Conservation (phyloP, 2,113 vertebrate species). For the Bucco capensis region DNA sequence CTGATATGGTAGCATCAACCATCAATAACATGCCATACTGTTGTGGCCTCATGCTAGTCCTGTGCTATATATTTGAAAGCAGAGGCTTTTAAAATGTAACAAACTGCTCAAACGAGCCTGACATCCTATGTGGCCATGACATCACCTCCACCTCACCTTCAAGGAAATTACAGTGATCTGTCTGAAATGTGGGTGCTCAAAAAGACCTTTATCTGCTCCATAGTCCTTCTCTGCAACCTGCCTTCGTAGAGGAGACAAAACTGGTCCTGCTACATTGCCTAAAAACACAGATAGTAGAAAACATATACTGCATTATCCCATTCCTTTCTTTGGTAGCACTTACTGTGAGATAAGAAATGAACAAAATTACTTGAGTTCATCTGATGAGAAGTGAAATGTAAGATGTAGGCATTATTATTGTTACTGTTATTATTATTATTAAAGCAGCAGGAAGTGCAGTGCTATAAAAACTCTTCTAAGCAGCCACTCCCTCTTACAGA, state of each 20-base stretch:
- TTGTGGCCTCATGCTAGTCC: neutral
- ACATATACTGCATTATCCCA: neutral
- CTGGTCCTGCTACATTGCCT: neutral
- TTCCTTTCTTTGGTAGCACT: neutral
- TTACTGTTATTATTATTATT: conserved; percentile 16
- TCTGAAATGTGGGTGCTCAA: neutral
- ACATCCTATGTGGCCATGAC: neutral
- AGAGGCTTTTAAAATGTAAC: neutral
- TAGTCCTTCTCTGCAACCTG: neutral
- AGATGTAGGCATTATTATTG: neutral
- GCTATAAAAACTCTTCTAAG: conserved; percentile 26
- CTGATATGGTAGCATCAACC: neutral
- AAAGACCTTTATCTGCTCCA: neutral
- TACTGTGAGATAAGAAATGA: conserved; percentile 3
- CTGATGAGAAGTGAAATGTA: conserved; percentile 14
- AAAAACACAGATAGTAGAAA: neutral
- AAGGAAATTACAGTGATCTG: neutral
- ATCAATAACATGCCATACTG: neutral
- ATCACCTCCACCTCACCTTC: neutral
- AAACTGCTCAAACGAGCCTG: neutral
- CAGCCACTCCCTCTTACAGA: conserved; percentile 2
- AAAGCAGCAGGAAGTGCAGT: conserved; percentile 13
- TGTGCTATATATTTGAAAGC: neutral
- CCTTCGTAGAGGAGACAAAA: neutral
- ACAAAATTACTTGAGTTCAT: conserved; percentile 1